A percentile compares a stretch with the other conserved stretches of the same genome.
phyloP scores from a whole-genome alignment of 2,113 vertebrate genomes.

The Pseudopipra pipra region DNA sequence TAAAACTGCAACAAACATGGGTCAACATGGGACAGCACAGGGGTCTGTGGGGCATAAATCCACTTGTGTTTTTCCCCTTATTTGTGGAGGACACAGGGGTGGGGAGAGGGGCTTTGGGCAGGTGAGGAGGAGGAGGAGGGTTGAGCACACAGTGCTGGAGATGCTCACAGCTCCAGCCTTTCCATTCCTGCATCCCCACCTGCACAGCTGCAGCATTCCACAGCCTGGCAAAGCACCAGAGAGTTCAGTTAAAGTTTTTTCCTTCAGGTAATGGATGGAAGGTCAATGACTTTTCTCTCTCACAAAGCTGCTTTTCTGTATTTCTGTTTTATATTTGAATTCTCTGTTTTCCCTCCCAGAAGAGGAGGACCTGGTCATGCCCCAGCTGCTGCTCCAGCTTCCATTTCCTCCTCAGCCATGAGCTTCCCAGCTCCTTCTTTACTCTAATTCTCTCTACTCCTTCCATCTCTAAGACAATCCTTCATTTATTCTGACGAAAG shows the following conservation, averaged over 20 bases:
- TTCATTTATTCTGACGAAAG: background rate
- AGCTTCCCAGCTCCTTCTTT: background rate
- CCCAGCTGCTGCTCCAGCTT: background rate
- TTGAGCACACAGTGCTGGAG: rapidly evolving
- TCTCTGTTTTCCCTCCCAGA: background rate
- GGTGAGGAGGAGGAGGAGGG: background rate
- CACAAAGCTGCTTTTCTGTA: background rate
- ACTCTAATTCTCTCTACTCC: background rate
- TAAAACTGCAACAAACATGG: background rate
- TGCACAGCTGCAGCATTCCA: rapidly evolving
- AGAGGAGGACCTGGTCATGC: background rate
- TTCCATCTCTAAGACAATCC: background rate
- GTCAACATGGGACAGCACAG: background rate
- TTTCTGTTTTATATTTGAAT: background rate
- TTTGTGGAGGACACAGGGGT: background rate
- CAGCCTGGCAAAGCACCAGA: background rate
- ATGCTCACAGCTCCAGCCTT: background rate
- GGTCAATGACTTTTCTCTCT: background rate
- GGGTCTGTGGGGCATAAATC: background rate
- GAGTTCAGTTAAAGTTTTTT: rapidly evolving
- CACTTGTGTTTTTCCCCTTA: background rate
- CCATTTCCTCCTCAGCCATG: background rate
- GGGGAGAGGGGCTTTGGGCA: background rate
- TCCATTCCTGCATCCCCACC: background rate
- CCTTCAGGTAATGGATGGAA: background rate